A percentile compares a stretch with the other conserved stretches of the same genome.
Conservation (phyloP, 2,888 invertebrate genomes). For the Sabellastarte sp. region DNA sequence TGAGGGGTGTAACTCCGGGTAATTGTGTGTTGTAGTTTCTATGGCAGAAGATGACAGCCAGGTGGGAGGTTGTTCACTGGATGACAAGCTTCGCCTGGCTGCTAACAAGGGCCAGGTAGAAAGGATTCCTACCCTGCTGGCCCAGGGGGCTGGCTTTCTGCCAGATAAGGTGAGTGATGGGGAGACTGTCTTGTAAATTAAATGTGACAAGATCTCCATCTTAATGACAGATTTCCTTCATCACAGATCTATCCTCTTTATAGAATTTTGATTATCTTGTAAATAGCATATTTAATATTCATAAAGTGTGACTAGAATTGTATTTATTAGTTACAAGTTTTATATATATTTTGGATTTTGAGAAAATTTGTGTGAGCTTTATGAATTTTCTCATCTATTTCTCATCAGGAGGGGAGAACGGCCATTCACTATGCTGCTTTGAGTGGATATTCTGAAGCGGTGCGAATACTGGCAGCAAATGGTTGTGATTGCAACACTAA, state of each 20-base stretch:
- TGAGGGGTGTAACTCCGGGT: too few species aligned
- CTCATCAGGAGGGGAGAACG: slow-evolving; percentile 61
- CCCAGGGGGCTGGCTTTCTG: slow-evolving; percentile 49
- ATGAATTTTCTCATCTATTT: not conserved
- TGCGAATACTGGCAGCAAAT: slow-evolving; percentile 60
- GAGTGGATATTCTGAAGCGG: slow-evolving; percentile 63
- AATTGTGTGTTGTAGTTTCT: slow-evolving; percentile 21
- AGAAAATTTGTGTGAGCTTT: too few species aligned
- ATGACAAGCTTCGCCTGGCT: slow-evolving; percentile 54
- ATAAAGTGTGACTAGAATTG: too few species aligned
- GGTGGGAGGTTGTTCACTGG: slow-evolving; percentile 30
- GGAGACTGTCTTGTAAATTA: too few species aligned
- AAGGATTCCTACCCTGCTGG: slow-evolving; percentile 49
- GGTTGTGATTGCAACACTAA: slow-evolving; percentile 63
- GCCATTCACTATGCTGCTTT: slow-evolving; percentile 65
- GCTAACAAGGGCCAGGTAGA: slow-evolving; percentile 56
- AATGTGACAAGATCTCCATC: too few species aligned
- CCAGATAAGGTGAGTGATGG: slow-evolving; percentile 57
- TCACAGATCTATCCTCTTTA: too few species aligned
- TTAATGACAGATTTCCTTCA: too few species aligned
- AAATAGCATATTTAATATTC: too few species aligned
- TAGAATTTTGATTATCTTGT: too few species aligned
- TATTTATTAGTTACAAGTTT: too few species aligned
- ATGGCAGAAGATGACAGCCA: slow-evolving; percentile 24
- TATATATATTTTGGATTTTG: too few species aligned